A percentile compares a stretch with the other conserved stretches of the same genome.
Evolutionary conservation across 2,797 vertebrate genomes (phyloP).

Genomic region (Diplodus sargus): DNA sequence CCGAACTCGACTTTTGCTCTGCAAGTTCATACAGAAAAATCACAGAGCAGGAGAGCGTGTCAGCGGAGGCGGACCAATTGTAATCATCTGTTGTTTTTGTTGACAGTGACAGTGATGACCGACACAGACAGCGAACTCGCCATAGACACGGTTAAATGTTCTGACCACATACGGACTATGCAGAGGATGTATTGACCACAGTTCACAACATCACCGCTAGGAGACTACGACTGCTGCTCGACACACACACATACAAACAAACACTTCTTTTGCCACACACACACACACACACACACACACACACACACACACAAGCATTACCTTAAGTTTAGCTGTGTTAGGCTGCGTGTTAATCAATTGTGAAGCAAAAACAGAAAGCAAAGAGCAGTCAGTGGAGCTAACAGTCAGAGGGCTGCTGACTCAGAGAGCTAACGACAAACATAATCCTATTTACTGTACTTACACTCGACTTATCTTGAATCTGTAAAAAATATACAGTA

Average conservation of each 20-base stretch:
- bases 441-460: not conserved
- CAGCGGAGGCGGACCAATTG: not conserved
- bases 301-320: conserved; percentile 53
- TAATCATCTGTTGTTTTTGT: not conserved
- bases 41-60: not conserved
- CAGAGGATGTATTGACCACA: conserved; percentile 46
- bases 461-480: not conserved
- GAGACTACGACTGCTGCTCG: conserved; percentile 30
- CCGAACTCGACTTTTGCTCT: conserved; percentile 88
- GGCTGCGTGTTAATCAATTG: conserved; percentile 67
- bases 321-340: conserved; percentile 76
- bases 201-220: conserved; percentile 37
- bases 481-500: not conserved
- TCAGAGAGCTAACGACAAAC: conserved; percentile 7
- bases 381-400: conserved; percentile 52
- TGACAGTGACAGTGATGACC: conserved; percentile 28
- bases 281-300: conserved; percentile 33
- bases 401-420: conserved; percentile 13
- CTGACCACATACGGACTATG: conserved; percentile 34
- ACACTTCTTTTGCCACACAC: conserved; percentile 15
- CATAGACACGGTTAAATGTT: conserved; percentile 34
- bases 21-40: conserved; percentile 43
- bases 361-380: conserved; percentile 71
- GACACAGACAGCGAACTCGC: conserved; percentile 33
- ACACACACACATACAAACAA: conserved; percentile 24